Conservation (phyloP, 2,113 vertebrate genomes). For the Puffinus mauretanicus region DNA sequence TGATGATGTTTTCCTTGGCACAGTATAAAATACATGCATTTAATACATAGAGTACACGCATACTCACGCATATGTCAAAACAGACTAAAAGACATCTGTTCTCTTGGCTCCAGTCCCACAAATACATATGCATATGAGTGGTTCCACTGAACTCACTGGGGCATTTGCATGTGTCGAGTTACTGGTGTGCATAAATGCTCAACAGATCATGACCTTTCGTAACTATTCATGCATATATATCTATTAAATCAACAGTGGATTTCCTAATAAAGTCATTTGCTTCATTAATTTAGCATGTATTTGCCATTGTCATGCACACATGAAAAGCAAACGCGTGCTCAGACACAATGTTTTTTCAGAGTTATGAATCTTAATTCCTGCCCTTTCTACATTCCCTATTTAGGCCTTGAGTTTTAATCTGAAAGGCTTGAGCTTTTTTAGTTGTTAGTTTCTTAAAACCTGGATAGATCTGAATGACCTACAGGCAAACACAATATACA, state of each 20-base stretch:
- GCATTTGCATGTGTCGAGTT: neutral
- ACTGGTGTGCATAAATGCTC: neutral
- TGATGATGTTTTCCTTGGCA: slow-evolving; percentile 34
- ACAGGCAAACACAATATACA: neutral
- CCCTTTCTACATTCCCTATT: neutral
- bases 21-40: neutral
- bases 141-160: neutral
- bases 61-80: slow-evolving; percentile 14
- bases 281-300: neutral
- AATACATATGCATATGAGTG: neutral
- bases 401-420: neutral
- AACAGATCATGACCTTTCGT: neutral
- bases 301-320: neutral
- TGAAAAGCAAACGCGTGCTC: neutral
- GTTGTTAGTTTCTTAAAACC: neutral
- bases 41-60: neutral
- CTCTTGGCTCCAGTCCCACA: neutral
- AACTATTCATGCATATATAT: neutral
- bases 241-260: neutral
- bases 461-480: neutral
- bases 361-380: neutral
- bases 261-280: neutral
- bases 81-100: slow-evolving; percentile 41
- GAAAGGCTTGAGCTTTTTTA: neutral
- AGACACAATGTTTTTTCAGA: neutral